Percentiles rank a stretch among this genome's conserved stretches.
These are phyloP conservation scores for Varanus salvator DNA, from an alignment of 2,113 vertebrate genomes.

Conservation along the genomic window DNA sequence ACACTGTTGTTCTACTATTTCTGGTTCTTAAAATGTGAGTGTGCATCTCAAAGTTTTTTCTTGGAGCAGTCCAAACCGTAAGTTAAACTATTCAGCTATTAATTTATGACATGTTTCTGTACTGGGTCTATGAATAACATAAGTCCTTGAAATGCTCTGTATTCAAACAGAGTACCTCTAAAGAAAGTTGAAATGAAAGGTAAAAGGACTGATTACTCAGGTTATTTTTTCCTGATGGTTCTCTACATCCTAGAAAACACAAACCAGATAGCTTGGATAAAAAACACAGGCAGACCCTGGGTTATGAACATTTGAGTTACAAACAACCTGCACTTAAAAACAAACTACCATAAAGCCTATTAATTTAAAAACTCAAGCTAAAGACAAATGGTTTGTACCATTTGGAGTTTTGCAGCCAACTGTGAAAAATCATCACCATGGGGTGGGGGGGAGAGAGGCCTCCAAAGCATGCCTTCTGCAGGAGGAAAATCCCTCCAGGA, in stretches of 20 bases:
- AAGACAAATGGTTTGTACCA: no score
- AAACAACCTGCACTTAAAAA: no score
- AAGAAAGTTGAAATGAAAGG: background rate
- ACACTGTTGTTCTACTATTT: background rate
- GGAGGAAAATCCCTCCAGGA: no score
- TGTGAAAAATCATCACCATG: no score
- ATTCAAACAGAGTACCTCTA: background rate
- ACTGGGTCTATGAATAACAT: background rate
- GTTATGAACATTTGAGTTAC: no score
- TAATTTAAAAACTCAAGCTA: no score
- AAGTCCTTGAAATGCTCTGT: background rate
- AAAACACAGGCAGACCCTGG: no score
- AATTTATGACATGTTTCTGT: background rate
- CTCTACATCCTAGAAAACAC: background rate
- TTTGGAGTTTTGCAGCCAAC: no score
- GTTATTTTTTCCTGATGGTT: background rate
- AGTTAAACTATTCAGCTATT: fast-evolving
- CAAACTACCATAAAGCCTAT: no score
- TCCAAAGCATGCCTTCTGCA: no score
- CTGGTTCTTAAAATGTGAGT: background rate
- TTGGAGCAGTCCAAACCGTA: background rate
- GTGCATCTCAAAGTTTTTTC: background rate
- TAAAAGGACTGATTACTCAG: background rate
- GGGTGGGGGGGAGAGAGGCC: no score
- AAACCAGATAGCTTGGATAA: background rate